Base-by-base conservation (phyloP, 2,888 invertebrate genomes). In the Morpho achilles region DNA sequence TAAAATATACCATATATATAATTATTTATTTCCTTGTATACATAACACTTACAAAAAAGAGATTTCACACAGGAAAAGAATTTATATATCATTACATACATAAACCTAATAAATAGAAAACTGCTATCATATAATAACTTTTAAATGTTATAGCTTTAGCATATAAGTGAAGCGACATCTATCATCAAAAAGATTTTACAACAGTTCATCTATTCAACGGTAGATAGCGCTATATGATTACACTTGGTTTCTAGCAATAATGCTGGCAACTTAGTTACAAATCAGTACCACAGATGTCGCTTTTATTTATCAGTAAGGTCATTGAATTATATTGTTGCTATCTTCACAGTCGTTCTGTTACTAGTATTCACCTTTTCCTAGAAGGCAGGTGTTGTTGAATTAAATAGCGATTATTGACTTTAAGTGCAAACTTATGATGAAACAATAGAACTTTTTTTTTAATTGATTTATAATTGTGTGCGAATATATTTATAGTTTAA, bases 101-200 rank as follows among this genome's bases (percentile, higher is more conserved):
- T n/a, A 16, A 16, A 16, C 1, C 16, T 1, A 16, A 16, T 16
- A 16, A 16, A 16, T 16, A 16, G 16, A 16, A 16, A 16, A 16
- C 1, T 16, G 16, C 16, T 16, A 1, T 16, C 16, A 16, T 16
- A 16, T 16, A 16, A 16, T 16, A 1, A 16, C 16, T 16, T 1
- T 16, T 16, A 16, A 16, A 16, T 16, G 1, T 16, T 16, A 16
- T 16, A 16, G 16, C 16, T 16, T 16, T 16, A n/a, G 16, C 1
- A 16, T 16, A 16, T 42, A 42, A 16, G 16, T 8, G 16, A 61
- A 46, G 41, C 52, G 75, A 59, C 75, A 77, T 73, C 84, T 83
- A 52, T 60, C 58, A 62, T 3, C 7, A 0, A 72, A 53, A 71
- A 73, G 70, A 44, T 23, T 9, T n/a, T n/a, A 8, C 8, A 51